Conservation (phyloP, 2,888 invertebrate genomes). For the Ormyrus labotus region DNA sequence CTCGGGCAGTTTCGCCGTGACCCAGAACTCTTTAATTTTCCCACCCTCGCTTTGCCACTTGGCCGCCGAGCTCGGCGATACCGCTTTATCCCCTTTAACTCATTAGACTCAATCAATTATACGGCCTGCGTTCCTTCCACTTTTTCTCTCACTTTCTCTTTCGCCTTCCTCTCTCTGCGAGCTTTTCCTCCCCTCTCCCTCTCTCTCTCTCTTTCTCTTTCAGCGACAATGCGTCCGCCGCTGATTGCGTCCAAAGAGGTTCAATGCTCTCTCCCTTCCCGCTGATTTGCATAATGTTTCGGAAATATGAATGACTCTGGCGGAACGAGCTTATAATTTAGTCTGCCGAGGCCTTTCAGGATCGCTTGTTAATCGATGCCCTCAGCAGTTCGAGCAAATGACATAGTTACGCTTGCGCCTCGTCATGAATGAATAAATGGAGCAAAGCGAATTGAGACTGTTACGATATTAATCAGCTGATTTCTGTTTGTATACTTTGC, state of each 20-base stretch:
- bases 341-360: neutral
- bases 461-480: constrained; percentile 28
- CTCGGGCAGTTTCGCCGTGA: constrained; percentile 66
- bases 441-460: neutral
- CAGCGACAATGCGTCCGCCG: constrained; percentile 40
- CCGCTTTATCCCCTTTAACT: constrained; percentile 71
- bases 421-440: constrained; percentile 18
- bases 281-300: constrained; percentile 55
- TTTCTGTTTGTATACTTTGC: neutral
- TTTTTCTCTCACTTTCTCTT: constrained; percentile 58
- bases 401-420: constrained; percentile 24
- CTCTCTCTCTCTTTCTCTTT: constrained; percentile 56
- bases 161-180: constrained; percentile 40
- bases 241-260: constrained; percentile 26
- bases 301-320: constrained; percentile 57
- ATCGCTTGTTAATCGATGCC: constrained; percentile 46
- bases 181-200: constrained; percentile 23
- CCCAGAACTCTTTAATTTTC: constrained; percentile 72
- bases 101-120: constrained; percentile 73
- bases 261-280: constrained; percentile 23
- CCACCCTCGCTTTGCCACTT: constrained; percentile 57
- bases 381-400: constrained; percentile 35
- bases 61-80: constrained; percentile 51
- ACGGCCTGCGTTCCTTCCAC: constrained; percentile 60
- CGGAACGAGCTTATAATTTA: constrained; percentile 26